A percentile compares a stretch with the other conserved stretches of the same genome.
Evolutionary conservation across 2,888 invertebrate genomes (phyloP).

Genomic region (Candidula unifasciata): DNA sequence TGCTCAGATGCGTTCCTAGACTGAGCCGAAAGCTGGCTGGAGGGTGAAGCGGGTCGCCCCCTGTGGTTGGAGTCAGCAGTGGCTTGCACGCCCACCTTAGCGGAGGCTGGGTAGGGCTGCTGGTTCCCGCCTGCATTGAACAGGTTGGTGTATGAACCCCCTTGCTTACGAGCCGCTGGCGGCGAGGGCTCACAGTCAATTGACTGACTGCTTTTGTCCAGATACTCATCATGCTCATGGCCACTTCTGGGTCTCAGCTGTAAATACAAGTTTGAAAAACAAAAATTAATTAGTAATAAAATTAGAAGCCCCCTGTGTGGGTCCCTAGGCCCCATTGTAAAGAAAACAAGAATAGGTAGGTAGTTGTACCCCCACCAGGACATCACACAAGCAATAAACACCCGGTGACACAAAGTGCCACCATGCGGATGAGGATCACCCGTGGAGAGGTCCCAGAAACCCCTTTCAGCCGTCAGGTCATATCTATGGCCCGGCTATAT

Average conservation of each 20-base stretch:
- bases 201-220: conserved; percentile 63
- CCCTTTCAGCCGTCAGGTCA: no score
- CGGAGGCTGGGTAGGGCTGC: conserved; percentile 57
- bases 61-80: conserved; percentile 48
- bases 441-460: no score
- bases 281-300: no score
- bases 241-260: conserved; percentile 57
- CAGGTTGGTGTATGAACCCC: conserved; percentile 74
- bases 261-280: no score
- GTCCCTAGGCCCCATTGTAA: no score
- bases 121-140: conserved; percentile 65
- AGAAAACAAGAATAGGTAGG: no score
- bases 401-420: no score
- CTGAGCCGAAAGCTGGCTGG: conserved; percentile 49
- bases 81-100: conserved; percentile 59
- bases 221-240: conserved; percentile 64
- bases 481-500: no score
- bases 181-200: conserved; percentile 65
- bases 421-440: no score
- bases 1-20: conserved; percentile 52
- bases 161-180: conserved; percentile 62
- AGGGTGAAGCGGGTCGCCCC: conserved; percentile 55
- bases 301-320: no score
- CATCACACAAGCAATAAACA: no score
- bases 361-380: no score